A percentile compares a stretch with the other conserved stretches of the same genome.
Conservation (phyloP, 2,113 vertebrate genomes). For the Terrapene triunguis region DNA sequence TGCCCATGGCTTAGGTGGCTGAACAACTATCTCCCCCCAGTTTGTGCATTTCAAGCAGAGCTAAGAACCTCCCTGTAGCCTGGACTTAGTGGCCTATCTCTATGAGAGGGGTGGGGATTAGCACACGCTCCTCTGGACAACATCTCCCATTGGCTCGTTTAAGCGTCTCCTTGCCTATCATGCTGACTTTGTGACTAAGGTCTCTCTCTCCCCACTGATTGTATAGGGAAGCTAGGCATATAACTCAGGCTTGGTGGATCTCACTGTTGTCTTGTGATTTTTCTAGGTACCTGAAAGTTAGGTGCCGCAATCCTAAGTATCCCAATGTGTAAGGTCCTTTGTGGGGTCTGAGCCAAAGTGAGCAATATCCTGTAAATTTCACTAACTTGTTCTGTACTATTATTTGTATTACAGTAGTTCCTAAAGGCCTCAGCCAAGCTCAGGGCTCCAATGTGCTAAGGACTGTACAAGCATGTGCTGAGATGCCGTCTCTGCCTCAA, state of each 20-base stretch:
- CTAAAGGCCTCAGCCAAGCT: not conserved
- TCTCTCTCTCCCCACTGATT: not conserved
- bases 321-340: not conserved
- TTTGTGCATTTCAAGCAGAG: not conserved
- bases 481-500: not conserved
- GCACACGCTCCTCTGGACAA: not conserved
- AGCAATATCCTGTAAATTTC: not conserved
- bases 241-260: not conserved
- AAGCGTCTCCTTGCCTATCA: not conserved
- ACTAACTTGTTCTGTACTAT: not conserved
- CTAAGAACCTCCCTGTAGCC: not conserved
- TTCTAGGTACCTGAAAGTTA: not conserved
- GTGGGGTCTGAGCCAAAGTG: not conserved
- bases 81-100: not conserved
- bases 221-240: not conserved
- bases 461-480: no score
- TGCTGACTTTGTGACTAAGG: not conserved
- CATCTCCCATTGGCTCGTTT: not conserved
- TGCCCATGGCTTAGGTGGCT: not conserved
- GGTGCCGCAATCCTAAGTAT: not conserved
- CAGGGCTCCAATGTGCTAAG: not conserved
- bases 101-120: not conserved
- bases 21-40: not conserved
- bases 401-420: not conserved
- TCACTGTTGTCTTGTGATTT: not conserved